These are phyloP conservation scores for Platycnemis pennipes DNA, from an alignment of 2,888 invertebrate genomes.

Conservation along the genomic window DNA sequence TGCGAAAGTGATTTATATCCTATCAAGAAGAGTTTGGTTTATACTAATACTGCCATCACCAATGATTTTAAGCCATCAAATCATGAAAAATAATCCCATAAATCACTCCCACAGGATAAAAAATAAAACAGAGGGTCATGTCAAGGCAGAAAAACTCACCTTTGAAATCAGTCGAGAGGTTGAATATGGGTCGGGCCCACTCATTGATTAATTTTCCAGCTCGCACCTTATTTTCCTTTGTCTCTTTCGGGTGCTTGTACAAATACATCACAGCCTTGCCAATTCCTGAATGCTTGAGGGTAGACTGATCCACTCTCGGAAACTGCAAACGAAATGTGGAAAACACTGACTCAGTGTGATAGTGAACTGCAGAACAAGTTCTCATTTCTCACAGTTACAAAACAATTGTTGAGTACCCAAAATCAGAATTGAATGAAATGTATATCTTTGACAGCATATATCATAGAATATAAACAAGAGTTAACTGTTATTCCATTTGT, in stretches of 20 bases:
- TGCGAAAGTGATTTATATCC: too few relatives aligned
- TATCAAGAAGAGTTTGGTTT: too few relatives aligned
- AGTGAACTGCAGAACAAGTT: background rate
- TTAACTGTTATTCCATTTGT: too few relatives aligned
- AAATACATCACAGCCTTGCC: constrained; percentile 99
- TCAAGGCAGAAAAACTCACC: constrained; percentile 75
- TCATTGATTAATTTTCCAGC: constrained; percentile 97
- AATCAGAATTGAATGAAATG: too few relatives aligned
- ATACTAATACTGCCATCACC: too few relatives aligned
- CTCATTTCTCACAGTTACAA: too few relatives aligned
- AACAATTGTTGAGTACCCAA: too few relatives aligned
- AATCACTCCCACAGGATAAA: too few relatives aligned
- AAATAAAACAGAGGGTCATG: background rate
- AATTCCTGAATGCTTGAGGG: constrained; percentile 96
- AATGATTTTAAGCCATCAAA: too few relatives aligned
- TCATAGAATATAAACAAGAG: too few relatives aligned
- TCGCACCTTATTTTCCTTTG: constrained; percentile 93
- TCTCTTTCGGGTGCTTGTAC: constrained; percentile 99
- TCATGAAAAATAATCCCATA: too few relatives aligned
- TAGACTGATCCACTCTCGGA: constrained; percentile 92
- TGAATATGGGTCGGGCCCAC: constrained; percentile 99
- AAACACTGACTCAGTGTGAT: background rate
- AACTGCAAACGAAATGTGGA: constrained; percentile 83
- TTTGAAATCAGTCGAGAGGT: constrained; percentile 95
- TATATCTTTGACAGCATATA: too few relatives aligned